These are phyloP conservation scores for Drosophila subquinaria DNA, from an alignment of 2,888 invertebrate species.

Conservation along the genomic window DNA sequence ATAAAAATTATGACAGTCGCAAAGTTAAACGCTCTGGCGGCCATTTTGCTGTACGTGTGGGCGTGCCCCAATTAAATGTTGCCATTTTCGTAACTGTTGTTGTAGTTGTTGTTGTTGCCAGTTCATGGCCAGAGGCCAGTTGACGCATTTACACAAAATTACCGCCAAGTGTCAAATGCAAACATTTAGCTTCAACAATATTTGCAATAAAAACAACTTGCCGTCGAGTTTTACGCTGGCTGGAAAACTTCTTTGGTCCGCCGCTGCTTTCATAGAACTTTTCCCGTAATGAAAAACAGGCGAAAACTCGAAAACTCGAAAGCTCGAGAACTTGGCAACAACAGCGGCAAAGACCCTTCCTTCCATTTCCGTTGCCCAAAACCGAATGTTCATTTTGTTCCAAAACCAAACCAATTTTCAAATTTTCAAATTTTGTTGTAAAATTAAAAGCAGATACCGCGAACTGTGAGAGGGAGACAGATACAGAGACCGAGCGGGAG, in stretches of 20 bases:
- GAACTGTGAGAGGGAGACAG: not conserved
- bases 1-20: conserved; percentile 79
- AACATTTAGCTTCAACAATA: conserved; percentile 77
- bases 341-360: conserved; percentile 2
- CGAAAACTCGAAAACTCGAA: conserved; percentile 8
- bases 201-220: conserved; percentile 73
- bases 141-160: conserved; percentile 81
- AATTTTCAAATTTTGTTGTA: conserved; percentile 36
- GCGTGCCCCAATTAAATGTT: conserved; percentile 65
- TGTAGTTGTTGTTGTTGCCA: not conserved
- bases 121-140: conserved; percentile 68
- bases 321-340: conserved; percentile 15
- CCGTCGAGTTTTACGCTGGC: conserved; percentile 10
- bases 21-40: conserved; percentile 74
- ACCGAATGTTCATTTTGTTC: conserved; percentile 39
- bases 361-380: conserved; percentile 38
- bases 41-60: conserved; percentile 60
- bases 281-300: conserved; percentile 24
- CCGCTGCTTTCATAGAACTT: conserved; percentile 28
- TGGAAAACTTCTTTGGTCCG: conserved; percentile 18
- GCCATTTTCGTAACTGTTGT: conserved; percentile 1
- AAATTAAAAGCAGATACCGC: conserved; percentile 33
- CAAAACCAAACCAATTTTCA: conserved; percentile 3
- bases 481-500: not conserved
- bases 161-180: conserved; percentile 78